Percentiles rank a stretch among this genome's conserved stretches.
Evolutionary conservation across 1,140 invertebrate genomes (phyloP).

Genomic region (Calosoma granatense): DNA sequence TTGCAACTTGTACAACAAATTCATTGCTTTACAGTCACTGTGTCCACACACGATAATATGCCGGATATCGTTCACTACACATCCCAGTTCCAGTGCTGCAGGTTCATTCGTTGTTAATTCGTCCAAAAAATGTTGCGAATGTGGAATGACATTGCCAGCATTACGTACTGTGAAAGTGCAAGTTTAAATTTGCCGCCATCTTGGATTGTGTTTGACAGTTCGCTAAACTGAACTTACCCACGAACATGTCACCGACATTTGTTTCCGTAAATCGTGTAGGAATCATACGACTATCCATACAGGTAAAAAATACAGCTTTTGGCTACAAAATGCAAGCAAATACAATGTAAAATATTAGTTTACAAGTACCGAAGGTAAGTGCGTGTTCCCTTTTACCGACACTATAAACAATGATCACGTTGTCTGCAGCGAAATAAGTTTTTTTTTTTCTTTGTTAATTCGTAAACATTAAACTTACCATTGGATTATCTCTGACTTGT

Average conservation of each 20-base stretch:
- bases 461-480: too few relatives aligned
- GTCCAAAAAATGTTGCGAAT: slow-evolving; percentile 77
- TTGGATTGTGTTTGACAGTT: slow-evolving; percentile 3
- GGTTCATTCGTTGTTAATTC: slow-evolving; percentile 87
- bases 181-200: not conserved
- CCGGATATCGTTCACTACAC: slow-evolving; percentile 83
- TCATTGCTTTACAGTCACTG: slow-evolving; percentile 97
- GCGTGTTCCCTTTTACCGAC: not conserved
- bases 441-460: too few relatives aligned
- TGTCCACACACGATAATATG: slow-evolving; percentile 95
- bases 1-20: slow-evolving; percentile 74
- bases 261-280: slow-evolving; percentile 91
- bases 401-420: not conserved
- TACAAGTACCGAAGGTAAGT: not conserved
- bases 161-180: slow-evolving; percentile 64
- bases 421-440: too few relatives aligned
- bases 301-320: slow-evolving; percentile 92
- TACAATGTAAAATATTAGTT: slow-evolving; percentile 6
- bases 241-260: slow-evolving; percentile 94
- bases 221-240: slow-evolving; percentile 58
- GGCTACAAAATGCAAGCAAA: slow-evolving; percentile 54
- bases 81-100: slow-evolving; percentile 86
- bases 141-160: slow-evolving; percentile 86
- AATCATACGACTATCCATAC: slow-evolving; percentile 95
- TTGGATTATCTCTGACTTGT: slow-evolving; percentile 74